phyloP scores from a whole-genome alignment of 2,797 vertebrate genomes.

The Fringilla coelebs region DNA sequence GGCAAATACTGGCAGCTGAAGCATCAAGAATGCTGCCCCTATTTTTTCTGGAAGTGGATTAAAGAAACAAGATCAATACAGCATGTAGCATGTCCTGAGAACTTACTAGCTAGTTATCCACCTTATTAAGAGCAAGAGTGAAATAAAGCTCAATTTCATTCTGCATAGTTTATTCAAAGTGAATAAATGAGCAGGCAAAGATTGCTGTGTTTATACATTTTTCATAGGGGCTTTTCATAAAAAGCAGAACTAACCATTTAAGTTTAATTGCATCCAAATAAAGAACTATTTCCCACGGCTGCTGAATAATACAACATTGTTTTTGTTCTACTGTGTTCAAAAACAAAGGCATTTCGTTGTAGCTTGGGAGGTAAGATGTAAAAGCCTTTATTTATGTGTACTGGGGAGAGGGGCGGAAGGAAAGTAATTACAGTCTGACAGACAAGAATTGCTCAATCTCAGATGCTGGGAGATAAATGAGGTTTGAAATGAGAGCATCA shows the following conservation, averaged over 20 bases:
- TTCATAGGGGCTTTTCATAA: constrained; percentile 59
- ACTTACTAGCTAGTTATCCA: constrained; percentile 45
- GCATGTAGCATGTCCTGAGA: constrained; percentile 49
- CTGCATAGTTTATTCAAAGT: constrained; percentile 53
- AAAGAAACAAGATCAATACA: constrained; percentile 48
- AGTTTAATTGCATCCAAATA: constrained; percentile 67
- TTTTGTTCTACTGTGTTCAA: constrained; percentile 30
- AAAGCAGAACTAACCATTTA: constrained; percentile 57
- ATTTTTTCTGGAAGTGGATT: constrained; percentile 21
- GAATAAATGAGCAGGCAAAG: constrained; percentile 54
- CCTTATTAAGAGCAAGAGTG: constrained; percentile 54
- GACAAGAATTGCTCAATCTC: neutral
- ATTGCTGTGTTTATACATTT: constrained; percentile 58
- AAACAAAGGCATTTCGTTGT: constrained; percentile 46
- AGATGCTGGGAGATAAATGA: neutral
- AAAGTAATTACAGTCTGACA: neutral
- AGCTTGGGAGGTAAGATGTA: constrained; percentile 43
- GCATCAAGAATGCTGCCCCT: neutral
- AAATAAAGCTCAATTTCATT: constrained; percentile 60
- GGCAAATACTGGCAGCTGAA: neutral
- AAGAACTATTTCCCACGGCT: constrained; percentile 53
- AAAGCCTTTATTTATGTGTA: constrained; percentile 8
- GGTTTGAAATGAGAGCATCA: neutral
- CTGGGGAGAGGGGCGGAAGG: neutral
- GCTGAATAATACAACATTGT: constrained; percentile 53